Base-by-base conservation (phyloP, 2,888 invertebrate species). In the Latrodectus elegans region DNA sequence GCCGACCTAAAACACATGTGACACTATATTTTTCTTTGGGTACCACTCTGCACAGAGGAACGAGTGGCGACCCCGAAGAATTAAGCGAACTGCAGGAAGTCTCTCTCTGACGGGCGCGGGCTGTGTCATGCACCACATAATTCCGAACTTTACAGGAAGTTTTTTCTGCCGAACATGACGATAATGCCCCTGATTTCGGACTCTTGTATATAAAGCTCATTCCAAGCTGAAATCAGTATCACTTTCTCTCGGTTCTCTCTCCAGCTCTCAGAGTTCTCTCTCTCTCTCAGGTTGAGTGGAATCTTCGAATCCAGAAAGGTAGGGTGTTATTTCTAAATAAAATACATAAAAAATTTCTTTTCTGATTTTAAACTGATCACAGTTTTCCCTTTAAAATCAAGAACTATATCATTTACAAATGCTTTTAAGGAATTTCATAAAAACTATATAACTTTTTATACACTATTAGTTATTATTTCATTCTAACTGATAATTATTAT, bases 111-210 rank as follows among this genome's bases (percentile, higher is more conserved):
- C 38, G 38, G 76, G 67, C 22, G 14, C 15, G 22, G 9, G 22
- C 17, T 53, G 84, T 84, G 84, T 84, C 84, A 77, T 84, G 84
- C 84, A 84, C 84, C 84, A 77, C 26, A 68, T 77, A 77, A 83
- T 83, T 82, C 77, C 55, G 15, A 17, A 68, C 60, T 82, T 71
- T 84, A 55, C 77, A 84, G 84, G 84, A 84, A 84, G 84, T 84
- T 22, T 38, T 38, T n/a, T 70, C 55, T 64, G 26, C 64, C 38
- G 72, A 64, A 26, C 22, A 15, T 60, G 53, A 67, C 55, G 67
- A 38, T 75, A 67, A 15, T 22, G n/a, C 72, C 72, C 77, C 72
- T 74, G 53, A 77, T 72, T 84, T 84, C 72, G 84, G 77, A 84
- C 84, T 53, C 12, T 22, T n/a, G 72, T 84, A 84, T 84, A 84